Evolutionary conservation across 2,888 invertebrate genomes (phyloP).

Genomic region (Nemurella pictetii): DNA sequence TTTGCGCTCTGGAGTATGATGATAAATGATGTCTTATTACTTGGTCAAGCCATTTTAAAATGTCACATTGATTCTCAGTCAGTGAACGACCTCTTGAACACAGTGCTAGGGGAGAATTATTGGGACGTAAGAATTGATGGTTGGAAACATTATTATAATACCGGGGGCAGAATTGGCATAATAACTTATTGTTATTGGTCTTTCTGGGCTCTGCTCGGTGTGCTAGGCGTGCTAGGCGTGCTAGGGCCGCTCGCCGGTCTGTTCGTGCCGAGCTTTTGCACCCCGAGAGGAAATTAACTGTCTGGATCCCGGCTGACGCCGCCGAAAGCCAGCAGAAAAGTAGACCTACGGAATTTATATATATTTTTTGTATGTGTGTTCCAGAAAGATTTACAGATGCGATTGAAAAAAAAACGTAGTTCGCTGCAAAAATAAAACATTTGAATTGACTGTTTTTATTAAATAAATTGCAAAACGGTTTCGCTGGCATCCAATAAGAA

Average conservation of each 20-base stretch:
- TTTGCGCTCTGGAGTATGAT: no score
- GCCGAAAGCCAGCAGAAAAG: background rate
- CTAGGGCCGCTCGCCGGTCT: no score
- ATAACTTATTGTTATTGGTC: background rate
- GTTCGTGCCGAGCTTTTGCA: background rate
- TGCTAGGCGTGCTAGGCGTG: background rate
- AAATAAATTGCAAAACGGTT: background rate
- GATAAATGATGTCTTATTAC: no score
- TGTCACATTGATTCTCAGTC: background rate
- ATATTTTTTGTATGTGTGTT: background rate
- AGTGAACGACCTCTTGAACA: background rate
- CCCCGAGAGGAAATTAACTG: background rate
- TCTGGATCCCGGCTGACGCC: background rate
- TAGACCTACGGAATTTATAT: background rate
- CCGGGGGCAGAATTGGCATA: background rate
- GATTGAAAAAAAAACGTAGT: background rate
- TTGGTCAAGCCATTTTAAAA: background rate
- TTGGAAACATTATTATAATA: background rate
- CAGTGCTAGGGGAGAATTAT: background rate
- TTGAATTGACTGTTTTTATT: background rate
- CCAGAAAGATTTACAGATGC: background rate
- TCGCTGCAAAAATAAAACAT: background rate
- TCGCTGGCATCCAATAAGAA: background rate
- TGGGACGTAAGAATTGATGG: background rate
- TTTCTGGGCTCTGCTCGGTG: background rate